Evolutionary conservation across 2,888 invertebrate species (phyloP).

Genomic region (Epinotia bilunana): DNA sequence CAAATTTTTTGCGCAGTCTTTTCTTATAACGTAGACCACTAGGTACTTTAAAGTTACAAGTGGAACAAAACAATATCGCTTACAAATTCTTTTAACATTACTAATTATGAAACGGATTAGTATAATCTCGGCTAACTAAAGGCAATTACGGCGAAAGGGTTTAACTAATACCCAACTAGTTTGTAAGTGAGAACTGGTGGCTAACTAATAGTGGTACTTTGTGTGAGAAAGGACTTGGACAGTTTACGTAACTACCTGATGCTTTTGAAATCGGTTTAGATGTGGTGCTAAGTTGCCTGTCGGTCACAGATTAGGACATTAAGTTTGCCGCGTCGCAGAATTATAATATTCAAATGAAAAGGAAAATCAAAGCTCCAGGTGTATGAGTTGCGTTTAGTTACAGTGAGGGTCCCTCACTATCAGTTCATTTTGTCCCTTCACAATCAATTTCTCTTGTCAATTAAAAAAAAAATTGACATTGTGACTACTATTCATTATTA

Average conservation of each 20-base stretch:
- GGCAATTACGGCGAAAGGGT: conserved; percentile 64
- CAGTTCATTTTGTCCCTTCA: no score
- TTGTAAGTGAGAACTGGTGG: conserved; percentile 57
- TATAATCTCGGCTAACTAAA: conserved; percentile 55
- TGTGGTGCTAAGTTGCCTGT: conserved; percentile 19
- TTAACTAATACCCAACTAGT: conserved; percentile 53
- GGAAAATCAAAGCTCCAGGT: no score
- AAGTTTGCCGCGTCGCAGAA: neutral
- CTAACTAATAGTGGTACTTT: conserved; percentile 45
- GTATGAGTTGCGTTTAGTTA: no score
- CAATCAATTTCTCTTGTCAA: no score
- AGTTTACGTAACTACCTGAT: conserved; percentile 31
- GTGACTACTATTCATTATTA: no score
- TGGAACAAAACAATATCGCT: conserved; percentile 15
- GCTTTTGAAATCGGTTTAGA: conserved; percentile 16
- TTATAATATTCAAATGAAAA: neutral
- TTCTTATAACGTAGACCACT: neutral
- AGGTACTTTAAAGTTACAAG: neutral
- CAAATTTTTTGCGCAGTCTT: neutral
- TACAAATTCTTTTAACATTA: conserved; percentile 17
- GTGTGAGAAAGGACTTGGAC: conserved; percentile 4
- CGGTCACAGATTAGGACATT: neutral
- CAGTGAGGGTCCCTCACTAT: no score
- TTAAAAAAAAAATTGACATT: no score
- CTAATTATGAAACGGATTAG: conserved; percentile 66